Conservation (phyloP, 1,140 invertebrate genomes). For the Heliconius melpomene region DNA sequence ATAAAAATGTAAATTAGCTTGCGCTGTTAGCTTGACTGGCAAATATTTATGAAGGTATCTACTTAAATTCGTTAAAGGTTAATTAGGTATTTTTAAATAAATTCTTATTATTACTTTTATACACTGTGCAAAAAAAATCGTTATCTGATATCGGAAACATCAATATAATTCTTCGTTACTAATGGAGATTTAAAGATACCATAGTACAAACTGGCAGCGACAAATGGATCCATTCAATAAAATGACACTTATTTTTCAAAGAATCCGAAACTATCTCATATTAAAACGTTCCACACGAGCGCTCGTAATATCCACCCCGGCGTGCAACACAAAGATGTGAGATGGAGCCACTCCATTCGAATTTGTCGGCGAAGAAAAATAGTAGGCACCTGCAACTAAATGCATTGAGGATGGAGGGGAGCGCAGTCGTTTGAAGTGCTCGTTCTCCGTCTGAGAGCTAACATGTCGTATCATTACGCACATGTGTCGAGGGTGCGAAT, state of each 20-base stretch:
- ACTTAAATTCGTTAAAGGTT: too few relatives aligned
- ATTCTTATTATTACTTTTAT: too few relatives aligned
- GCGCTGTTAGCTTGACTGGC: too few relatives aligned
- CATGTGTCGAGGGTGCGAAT: slow-evolving; percentile 52
- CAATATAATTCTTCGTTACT: neutral
- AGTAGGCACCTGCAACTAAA: slow-evolving; percentile 71
- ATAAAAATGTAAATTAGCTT: neutral
- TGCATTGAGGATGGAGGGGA: slow-evolving; percentile 53
- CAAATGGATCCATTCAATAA: slow-evolving; percentile 42
- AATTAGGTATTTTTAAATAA: too few relatives aligned
- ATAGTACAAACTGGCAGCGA: neutral
- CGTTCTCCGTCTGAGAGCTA: slow-evolving; percentile 60
- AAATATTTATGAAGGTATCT: neutral
- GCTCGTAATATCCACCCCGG: slow-evolving; percentile 32
- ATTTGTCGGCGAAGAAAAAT: slow-evolving; percentile 71
- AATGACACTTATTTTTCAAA: slow-evolving; percentile 50
- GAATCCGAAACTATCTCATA: slow-evolving; percentile 41
- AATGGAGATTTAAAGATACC: neutral
- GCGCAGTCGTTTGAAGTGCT: slow-evolving; percentile 56
- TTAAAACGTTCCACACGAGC: slow-evolving; percentile 48
- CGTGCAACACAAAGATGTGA: slow-evolving; percentile 38
- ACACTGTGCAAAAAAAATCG: too few relatives aligned
- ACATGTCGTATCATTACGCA: slow-evolving; percentile 59
- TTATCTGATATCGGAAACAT: neutral
- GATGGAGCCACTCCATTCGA: slow-evolving; percentile 60